phyloP scores from a whole-genome alignment of 2,113 vertebrate genomes.

The Cryptotis parvus region DNA sequence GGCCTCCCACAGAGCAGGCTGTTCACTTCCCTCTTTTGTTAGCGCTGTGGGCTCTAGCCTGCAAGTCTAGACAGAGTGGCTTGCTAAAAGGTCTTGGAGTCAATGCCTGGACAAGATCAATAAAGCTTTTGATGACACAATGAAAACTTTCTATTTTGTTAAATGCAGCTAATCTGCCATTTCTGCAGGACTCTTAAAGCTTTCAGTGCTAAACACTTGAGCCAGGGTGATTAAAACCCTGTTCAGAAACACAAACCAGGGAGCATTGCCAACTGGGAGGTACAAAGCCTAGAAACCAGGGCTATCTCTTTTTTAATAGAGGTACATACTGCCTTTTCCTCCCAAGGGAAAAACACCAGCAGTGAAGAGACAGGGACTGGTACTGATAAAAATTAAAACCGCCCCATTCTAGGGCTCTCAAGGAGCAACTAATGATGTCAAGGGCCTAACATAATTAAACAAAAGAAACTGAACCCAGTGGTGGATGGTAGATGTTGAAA shows the following conservation, averaged over 20 bases:
- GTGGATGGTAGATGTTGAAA: not conserved
- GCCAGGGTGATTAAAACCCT: slow-evolving; percentile 68
- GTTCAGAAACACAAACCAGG: slow-evolving; percentile 45
- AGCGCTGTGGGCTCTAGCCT: slow-evolving; percentile 50
- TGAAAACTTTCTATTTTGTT: slow-evolving; percentile 77
- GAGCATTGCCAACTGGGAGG: not conserved
- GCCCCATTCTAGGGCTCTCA: not conserved
- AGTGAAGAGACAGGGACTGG: not conserved
- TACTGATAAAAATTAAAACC: slow-evolving; percentile 8
- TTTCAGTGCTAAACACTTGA: slow-evolving; percentile 66
- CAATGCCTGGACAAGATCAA: slow-evolving; percentile 82
- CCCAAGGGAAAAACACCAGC: not conserved
- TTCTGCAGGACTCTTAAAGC: slow-evolving; percentile 76
- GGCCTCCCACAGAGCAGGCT: not conserved
- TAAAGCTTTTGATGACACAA: slow-evolving; percentile 80
- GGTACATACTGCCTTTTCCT: not conserved
- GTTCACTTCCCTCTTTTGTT: slow-evolving; percentile 50
- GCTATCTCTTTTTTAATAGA: not conserved
- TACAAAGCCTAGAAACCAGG: slow-evolving; percentile 4
- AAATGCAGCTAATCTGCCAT: slow-evolving; percentile 83
- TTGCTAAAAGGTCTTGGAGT: slow-evolving; percentile 79
- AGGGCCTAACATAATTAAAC: not conserved
- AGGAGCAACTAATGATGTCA: not conserved
- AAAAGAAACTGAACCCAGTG: not conserved
- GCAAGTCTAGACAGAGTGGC: slow-evolving; percentile 71